Percentiles rank a stretch among this genome's conserved stretches.
Evolutionary conservation across 2,888 invertebrate genomes (phyloP).

Genomic region (Andrena chrysosceles): DNA sequence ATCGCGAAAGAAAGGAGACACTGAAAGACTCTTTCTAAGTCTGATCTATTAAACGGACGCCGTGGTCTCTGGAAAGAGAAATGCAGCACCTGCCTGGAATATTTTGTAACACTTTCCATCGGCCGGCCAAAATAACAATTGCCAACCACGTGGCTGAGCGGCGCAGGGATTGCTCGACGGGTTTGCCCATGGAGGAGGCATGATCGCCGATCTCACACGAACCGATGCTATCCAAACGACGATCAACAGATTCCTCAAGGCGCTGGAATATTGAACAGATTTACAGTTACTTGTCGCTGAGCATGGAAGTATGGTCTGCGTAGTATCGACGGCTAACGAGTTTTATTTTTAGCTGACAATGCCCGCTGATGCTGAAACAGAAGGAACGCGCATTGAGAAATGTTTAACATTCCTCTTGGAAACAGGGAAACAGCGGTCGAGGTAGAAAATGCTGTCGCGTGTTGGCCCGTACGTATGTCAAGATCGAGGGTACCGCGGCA

Average conservation of each 20-base stretch:
- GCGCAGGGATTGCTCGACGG: slow-evolving; percentile 93
- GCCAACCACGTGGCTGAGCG: slow-evolving; percentile 92
- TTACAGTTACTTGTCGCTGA: not conserved
- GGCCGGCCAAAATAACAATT: slow-evolving; percentile 93
- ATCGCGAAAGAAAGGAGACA: not conserved
- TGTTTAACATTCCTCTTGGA: not conserved
- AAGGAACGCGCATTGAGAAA: not conserved
- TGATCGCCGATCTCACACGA: slow-evolving; percentile 87
- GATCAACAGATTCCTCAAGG: slow-evolving; percentile 68
- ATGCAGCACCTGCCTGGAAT: slow-evolving; percentile 88
- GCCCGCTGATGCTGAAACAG: not conserved
- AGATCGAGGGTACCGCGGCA: slow-evolving; percentile 42
- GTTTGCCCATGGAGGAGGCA: slow-evolving; percentile 95
- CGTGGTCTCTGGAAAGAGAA: slow-evolving; percentile 44
- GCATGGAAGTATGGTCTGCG: not conserved
- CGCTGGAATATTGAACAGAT: slow-evolving; percentile 68
- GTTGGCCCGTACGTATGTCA: slow-evolving; percentile 28
- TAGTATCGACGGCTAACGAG: not conserved
- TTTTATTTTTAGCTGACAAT: not conserved
- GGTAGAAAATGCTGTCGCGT: slow-evolving; percentile 21
- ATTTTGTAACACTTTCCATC: slow-evolving; percentile 95
- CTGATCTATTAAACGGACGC: slow-evolving; percentile 20
- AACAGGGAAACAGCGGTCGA: not conserved
- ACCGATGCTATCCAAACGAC: slow-evolving; percentile 72
- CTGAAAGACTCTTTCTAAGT: slow-evolving; percentile 4